Conservation (phyloP, 37 sponge, comb jelly and placozoan genomes). For the Haliclona indistincta region DNA sequence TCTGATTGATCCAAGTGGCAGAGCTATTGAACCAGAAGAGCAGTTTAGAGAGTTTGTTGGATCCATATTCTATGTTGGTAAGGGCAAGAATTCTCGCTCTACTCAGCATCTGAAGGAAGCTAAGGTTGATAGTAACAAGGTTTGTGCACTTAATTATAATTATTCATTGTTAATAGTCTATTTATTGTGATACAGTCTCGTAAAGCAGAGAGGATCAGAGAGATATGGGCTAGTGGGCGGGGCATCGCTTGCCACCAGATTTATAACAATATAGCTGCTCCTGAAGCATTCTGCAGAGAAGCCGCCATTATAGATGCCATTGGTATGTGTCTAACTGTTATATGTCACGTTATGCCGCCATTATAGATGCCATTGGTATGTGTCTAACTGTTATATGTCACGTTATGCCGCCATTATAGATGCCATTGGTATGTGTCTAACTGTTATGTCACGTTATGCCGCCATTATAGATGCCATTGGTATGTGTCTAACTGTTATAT, state of each 20-base stretch:
- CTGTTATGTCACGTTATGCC: too few relatives aligned
- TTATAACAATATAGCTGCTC: slow-evolving; percentile 74
- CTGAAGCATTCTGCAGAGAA: slow-evolving; percentile 89
- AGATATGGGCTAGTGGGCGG: slow-evolving; percentile 73
- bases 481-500: too few relatives aligned
- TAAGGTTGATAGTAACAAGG: slow-evolving; percentile 21
- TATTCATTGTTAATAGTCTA: not conserved
- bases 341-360: not conserved
- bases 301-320: slow-evolving; percentile 85
- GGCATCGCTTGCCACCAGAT: slow-evolving; percentile 83
- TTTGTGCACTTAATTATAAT: not conserved
- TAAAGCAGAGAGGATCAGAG: slow-evolving; percentile 69
- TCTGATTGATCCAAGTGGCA: slow-evolving; percentile 67
- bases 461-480: too few relatives aligned
- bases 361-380: not conserved
- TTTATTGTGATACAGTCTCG: slow-evolving; percentile 8
- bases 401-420: not conserved
- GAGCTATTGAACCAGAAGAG: slow-evolving; percentile 25
- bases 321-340: slow-evolving; percentile 40
- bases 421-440: not conserved
- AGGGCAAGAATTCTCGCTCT: slow-evolving; percentile 85
- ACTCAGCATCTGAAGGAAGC: slow-evolving; percentile 87
- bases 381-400: not conserved
- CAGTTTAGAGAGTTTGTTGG: slow-evolving; percentile 76
- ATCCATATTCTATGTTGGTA: slow-evolving; percentile 89